These are phyloP conservation scores for Macrophya alboannulata DNA, from an alignment of 2,888 invertebrate genomes.

Conservation along the genomic window DNA sequence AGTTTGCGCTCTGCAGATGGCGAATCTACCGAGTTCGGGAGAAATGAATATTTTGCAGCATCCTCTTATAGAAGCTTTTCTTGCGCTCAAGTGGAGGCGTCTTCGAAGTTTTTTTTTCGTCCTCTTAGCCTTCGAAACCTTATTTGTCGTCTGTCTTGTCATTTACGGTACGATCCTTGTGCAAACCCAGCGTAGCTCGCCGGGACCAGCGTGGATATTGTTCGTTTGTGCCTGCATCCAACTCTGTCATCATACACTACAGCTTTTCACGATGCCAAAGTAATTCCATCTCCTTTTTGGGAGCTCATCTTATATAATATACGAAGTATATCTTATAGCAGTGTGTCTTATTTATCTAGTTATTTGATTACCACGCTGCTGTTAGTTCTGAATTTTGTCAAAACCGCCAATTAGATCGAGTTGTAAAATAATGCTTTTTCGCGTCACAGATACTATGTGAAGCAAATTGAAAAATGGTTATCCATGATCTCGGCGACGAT, in stretches of 20 bases:
- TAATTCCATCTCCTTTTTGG: conserved; percentile 54
- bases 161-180: conserved; percentile 69
- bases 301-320: too few species aligned
- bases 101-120: conserved; percentile 80
- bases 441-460: conserved; percentile 72
- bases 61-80: conserved; percentile 80
- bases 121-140: conserved; percentile 76
- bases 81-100: conserved; percentile 81
- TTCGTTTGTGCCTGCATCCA: conserved; percentile 66
- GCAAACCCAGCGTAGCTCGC: conserved; percentile 61
- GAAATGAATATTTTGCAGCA: conserved; percentile 79
- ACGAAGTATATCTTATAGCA: too few species aligned
- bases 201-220: conserved; percentile 70
- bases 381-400: conserved; percentile 68
- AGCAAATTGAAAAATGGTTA: conserved; percentile 79
- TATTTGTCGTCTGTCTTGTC: conserved; percentile 78
- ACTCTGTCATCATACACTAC: conserved; percentile 64
- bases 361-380: too few species aligned
- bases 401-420: conserved; percentile 59
- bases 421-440: conserved; percentile 66
- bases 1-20: conserved; percentile 78
- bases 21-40: conserved; percentile 76
- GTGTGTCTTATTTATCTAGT: too few species aligned
- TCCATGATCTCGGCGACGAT: conserved; percentile 76
- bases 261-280: conserved; percentile 74